Evolutionary conservation across 2,113 vertebrate genomes (phyloP), one percentile per base, ranked within the genome.

Genomic region (Carlito syrichta): DNA sequence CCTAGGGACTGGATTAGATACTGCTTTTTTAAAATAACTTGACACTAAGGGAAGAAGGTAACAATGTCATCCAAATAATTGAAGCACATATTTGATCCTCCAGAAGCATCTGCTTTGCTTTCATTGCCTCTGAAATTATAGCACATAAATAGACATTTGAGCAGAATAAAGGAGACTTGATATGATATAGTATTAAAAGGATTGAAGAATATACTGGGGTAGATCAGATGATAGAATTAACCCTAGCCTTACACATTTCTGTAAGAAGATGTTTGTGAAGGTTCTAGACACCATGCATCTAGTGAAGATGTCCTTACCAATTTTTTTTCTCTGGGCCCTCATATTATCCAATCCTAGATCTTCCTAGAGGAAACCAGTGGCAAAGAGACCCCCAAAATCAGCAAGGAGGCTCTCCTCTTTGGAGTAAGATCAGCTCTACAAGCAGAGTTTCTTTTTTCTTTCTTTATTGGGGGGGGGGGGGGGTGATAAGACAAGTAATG

Each of bases 301-400:
- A 71, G 35, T 17, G 45, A 22, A 71, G 23, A 73, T 30, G 63
- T n/a, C 32, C 8, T 48, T 58, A 14, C 17, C 25, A 38, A n/a
- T n/a, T n/a, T n/a, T 35, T 1, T 5, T 83, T 0, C 30, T 45
- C 35, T 83, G 6, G 13, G 5, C 3, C 0, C 17, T 56, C 20
- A 17, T 56, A 4, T 60, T 40, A 25, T 6, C 2, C 5, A 62
- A 10, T 62, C n/a, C 8, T 14, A 40, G 3, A 48, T 56, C 23
- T 71, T 54, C 3, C 45, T 84, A 3, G 13, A 48, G 11, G 60
- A 3, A 35, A 0, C 11, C 19, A 71, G 9, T 35, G 32, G 19
- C 40, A 86, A 43, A 83, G n/a, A 22, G 2, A 0, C 22, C 2
- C 8, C 43, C 1, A 25, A 19, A 88, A 50, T 25, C 38, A 54